Base-by-base conservation (phyloP, 1,140 invertebrate species). In the Melitaea cinxia region DNA sequence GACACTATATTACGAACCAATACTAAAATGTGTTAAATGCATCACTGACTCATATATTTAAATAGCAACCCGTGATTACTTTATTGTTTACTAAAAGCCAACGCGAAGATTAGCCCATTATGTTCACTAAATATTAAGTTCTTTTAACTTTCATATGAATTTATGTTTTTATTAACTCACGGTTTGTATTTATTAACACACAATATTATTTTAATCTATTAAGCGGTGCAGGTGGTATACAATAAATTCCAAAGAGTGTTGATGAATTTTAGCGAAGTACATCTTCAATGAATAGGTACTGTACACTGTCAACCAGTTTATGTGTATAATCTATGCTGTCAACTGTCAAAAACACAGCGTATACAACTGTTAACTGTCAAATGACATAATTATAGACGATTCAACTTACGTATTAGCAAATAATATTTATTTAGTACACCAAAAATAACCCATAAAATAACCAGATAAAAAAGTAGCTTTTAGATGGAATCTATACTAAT, bases 21-120 rank as follows among this genome's bases (percentile, higher is more conserved):
- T 75, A 78, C 54, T 69, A 73, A 74, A 78, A 70, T 71, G 75
- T 76, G 73, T 75, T 76, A 75, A 79, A 83, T 75, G 68, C 70
- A 77, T 70, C 68, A 76, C 65, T 87, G 84, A 87, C 77, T 87
- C 84, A 87, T 30, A 64, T 72, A 73, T 73, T 73, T 65, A 70
- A 78, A 75, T 78, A 75, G 69, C 60, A 65, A 59, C 33, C 56
- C 52, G 65, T 63, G 57, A 66, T 67, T 63, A 70, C 68, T 69
- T 66, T 69, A 67, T 45, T 15, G 47, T 61, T 53, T 53, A 53
- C 59, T 35, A 53, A 53, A 1, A 53, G 53, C 59, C 59, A 61
- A 52, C 47, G 49, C 49, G 35, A 61, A 23, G 26, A 49, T 30
- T 56, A 63, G 33, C 39, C 53, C 53, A 63, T 63, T 56, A 28